Evolutionary conservation across 37 sponge, comb jelly and placozoan genomes (phyloP), one percentile per base, ranked within the genome.

Genomic region (Bolinopsis microptera): DNA sequence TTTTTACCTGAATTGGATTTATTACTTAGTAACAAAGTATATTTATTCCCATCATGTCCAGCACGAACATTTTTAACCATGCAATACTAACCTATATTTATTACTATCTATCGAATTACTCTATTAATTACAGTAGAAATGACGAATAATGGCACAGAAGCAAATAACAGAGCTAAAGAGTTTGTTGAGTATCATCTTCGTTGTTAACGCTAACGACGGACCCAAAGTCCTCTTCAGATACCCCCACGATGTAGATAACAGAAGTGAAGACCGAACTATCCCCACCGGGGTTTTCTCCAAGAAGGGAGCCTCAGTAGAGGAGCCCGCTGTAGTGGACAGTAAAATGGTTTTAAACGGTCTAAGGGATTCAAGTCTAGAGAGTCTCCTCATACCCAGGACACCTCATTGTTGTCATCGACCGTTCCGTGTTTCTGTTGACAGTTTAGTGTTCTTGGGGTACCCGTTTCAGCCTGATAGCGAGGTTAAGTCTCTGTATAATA

Each of bases 221-320:
- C 90, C 90, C 48, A 86, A 86, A 27, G 90, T 86, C n/a, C 61
- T 41, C 90, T 86, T 86, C 90, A 86, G 90, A 40, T 86, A 86
- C 90, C 90, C 90, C 8, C 90, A 86, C 90, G 90, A 86, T 86
- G 90, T 86, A 48, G 90, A 86, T 27, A 86, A 86, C 90, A 2
- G 90, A 48, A 86, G 61, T 39, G 90, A 86, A 30, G 90, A 86
- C 90, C 24, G 90, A 48, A 34, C 90, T 28, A 86, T 86, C 28
- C 30, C 90, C 24, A 23, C 90, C 61, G 90, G 90, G 26, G 61
- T 86, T 3, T 86, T 86, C 90, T 9, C 90, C 16, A 39, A 38
- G 61, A 41, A 41, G 41, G 61, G 61, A 24, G 22, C 61, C 41
- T 38, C 28, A 30, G 35, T n/a, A 0, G 25, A 23, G 16, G 61